These are phyloP conservation scores for Pachydiplax longipennis DNA, from an alignment of 2,888 invertebrate species.

Conservation along the genomic window DNA sequence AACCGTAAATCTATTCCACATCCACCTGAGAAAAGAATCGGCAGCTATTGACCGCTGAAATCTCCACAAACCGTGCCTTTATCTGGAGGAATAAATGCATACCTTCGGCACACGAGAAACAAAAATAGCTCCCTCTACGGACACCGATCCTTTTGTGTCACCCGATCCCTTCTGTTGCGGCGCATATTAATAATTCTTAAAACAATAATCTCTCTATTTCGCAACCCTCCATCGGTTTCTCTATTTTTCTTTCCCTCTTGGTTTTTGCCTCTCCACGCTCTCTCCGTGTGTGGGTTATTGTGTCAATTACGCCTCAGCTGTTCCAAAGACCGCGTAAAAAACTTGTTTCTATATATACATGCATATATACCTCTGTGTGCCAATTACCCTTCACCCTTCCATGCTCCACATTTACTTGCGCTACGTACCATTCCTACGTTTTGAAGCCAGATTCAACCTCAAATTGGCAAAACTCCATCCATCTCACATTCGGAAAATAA, in stretches of 20 bases:
- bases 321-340: background rate
- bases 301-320: background rate
- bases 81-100: too few species aligned
- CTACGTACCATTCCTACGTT: background rate
- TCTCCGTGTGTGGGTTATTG: background rate
- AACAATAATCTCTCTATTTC: background rate
- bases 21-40: too few species aligned
- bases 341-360: constrained; percentile 1
- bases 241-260: background rate
- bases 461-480: background rate
- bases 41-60: too few species aligned
- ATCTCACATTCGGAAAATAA: background rate
- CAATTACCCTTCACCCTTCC: background rate
- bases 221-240: background rate
- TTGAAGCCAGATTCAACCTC: background rate
- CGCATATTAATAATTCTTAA: too few species aligned
- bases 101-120: too few species aligned
- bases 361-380: background rate
- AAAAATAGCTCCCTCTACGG: too few species aligned
- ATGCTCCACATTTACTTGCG: background rate
- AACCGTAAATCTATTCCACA: too few species aligned
- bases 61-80: too few species aligned
- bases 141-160: too few species aligned
- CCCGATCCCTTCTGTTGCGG: too few species aligned
- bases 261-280: background rate